Conservation (phyloP, 2,797 vertebrate genomes). For the Phylloscopus collybita region DNA sequence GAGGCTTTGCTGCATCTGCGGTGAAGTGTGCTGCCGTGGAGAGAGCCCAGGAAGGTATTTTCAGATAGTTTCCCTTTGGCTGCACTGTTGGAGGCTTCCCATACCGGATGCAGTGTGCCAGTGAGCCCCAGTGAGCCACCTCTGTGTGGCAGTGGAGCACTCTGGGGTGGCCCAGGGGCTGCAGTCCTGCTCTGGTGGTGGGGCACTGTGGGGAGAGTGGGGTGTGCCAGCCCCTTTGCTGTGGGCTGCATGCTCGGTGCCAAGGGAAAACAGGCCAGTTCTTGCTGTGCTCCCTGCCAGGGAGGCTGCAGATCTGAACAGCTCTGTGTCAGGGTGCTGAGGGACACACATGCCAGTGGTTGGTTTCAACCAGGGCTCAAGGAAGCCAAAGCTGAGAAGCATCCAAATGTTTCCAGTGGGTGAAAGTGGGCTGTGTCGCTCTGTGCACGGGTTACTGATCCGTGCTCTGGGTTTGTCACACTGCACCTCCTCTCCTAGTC, state of each 20-base stretch:
- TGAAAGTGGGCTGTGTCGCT: not conserved
- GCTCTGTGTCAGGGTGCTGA: not conserved
- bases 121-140: not conserved
- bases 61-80: not conserved
- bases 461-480: fast-evolving
- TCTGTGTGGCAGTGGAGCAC: fast-evolving
- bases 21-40: not conserved
- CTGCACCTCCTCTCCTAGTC: not conserved
- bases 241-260: not conserved
- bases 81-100: not conserved
- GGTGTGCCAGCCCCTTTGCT: not conserved
- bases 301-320: not conserved
- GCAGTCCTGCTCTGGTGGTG: not conserved
- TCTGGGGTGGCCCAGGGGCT: not conserved
- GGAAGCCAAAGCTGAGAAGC: not conserved
- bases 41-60: not conserved
- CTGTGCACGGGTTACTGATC: not conserved
- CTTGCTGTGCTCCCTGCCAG: not conserved
- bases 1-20: not conserved
- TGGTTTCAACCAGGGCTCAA: not conserved
- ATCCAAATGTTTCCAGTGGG: not conserved
- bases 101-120: fast-evolving
- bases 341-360: not conserved
- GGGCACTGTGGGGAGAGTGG: not conserved
- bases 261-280: not conserved